Conservation (phyloP, 1,140 invertebrate genomes). For the Ganaspis sp. region DNA sequence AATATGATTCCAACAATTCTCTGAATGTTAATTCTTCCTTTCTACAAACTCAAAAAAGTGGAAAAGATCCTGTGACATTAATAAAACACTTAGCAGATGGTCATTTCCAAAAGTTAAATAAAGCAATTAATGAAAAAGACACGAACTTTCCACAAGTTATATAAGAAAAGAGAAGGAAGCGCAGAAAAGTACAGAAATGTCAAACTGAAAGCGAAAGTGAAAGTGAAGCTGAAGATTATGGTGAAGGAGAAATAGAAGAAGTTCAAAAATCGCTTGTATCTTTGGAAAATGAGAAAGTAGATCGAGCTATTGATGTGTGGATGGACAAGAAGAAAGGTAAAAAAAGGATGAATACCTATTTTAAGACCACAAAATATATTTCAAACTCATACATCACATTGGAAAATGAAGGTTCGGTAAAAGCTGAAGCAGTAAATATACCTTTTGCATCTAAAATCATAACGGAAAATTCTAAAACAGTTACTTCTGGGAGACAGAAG, state of each 20-base stretch:
- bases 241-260: neutral
- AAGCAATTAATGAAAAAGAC: no score
- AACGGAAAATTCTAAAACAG: no score
- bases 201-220: no score
- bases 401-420: neutral
- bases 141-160: no score
- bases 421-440: neutral
- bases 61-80: neutral
- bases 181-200: no score
- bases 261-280: no score
- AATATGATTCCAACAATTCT: neutral
- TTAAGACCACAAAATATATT: neutral
- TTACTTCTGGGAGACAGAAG: neutral
- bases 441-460: neutral
- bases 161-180: no score
- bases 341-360: neutral
- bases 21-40: neutral
- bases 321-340: neutral
- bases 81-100: no score
- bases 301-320: neutral
- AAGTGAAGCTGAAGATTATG: no score
- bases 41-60: neutral
- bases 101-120: no score
- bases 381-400: neutral
- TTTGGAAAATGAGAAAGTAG: neutral